Evolutionary conservation across 2,797 vertebrate genomes (phyloP).

Genomic region (Passerculus sandwichensis): DNA sequence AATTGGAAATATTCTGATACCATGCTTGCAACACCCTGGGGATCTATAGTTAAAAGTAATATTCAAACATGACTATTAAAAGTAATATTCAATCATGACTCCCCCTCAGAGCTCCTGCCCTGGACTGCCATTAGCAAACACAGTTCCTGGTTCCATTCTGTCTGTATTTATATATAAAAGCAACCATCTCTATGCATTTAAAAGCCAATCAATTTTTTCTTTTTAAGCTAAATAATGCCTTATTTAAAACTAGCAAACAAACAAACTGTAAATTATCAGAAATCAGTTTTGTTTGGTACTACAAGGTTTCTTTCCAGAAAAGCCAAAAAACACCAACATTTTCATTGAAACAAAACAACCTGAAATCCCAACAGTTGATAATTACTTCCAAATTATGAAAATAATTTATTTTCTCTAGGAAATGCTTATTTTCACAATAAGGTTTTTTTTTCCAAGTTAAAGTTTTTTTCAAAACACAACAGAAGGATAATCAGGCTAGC

Average conservation of each 20-base stretch:
- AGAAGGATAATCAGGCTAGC: background rate
- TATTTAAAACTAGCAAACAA: background rate
- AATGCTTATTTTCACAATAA: background rate
- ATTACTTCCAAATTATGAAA: background rate
- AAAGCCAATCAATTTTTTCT: background rate
- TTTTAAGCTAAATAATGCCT: background rate
- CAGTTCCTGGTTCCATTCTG: background rate
- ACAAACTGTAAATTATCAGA: background rate
- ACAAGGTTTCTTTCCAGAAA: background rate
- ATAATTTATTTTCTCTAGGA: background rate
- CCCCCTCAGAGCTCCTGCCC: background rate
- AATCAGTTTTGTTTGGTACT: background rate
- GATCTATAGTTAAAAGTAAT: background rate
- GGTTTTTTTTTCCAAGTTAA: background rate
- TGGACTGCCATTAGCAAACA: background rate
- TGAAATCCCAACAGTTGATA: background rate
- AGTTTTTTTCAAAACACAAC: background rate
- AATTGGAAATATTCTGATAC: background rate
- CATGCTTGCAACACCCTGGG: background rate
- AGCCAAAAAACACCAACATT: background rate
- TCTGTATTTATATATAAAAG: background rate
- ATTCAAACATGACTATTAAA: background rate
- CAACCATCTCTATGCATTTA: background rate
- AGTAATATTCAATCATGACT: background rate
- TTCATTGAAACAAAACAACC: background rate